Evolutionary conservation across 2,888 invertebrate species (phyloP).

Genomic region (Morpho helenor): DNA sequence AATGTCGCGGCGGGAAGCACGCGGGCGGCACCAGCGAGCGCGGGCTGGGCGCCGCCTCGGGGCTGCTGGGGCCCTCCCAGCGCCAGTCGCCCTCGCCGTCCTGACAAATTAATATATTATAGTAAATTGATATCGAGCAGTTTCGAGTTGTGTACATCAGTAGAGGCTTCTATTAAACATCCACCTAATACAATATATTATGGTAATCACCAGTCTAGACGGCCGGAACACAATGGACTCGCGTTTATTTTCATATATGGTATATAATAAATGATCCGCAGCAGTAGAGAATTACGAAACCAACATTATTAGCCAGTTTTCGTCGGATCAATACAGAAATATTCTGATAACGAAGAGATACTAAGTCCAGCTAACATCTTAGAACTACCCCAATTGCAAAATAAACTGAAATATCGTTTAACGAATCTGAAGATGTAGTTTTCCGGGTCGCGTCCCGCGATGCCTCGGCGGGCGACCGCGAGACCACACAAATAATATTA

Average conservation of each 20-base stretch:
- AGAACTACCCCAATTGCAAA: neutral
- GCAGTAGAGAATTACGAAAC: too few species aligned
- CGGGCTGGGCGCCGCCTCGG: conserved; percentile 63
- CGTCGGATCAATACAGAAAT: too few species aligned
- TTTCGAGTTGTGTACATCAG: too few species aligned
- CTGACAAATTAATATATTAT: conserved; percentile 13
- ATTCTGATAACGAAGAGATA: too few species aligned
- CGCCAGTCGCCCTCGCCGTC: conserved; percentile 45
- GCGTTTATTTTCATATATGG: neutral
- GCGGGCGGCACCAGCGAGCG: conserved; percentile 56
- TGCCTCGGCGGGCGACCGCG: conserved; percentile 38
- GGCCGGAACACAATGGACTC: conserved; percentile 7
- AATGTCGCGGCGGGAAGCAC: conserved; percentile 63
- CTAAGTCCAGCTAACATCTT: too few species aligned
- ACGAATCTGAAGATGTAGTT: conserved; percentile 33
- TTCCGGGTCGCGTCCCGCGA: conserved; percentile 49
- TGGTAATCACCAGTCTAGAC: conserved; percentile 21
- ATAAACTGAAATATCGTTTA: neutral
- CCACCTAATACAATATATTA: conserved; percentile 9
- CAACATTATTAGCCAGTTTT: too few species aligned
- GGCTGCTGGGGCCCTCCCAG: conserved; percentile 63
- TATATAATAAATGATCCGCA: too few species aligned
- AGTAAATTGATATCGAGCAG: neutral
- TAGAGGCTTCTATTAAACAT: neutral
- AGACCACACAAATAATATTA: conserved; percentile 74